Evolutionary conservation across 1,140 invertebrate genomes (phyloP).

Genomic region (Papilio polyxenes): DNA sequence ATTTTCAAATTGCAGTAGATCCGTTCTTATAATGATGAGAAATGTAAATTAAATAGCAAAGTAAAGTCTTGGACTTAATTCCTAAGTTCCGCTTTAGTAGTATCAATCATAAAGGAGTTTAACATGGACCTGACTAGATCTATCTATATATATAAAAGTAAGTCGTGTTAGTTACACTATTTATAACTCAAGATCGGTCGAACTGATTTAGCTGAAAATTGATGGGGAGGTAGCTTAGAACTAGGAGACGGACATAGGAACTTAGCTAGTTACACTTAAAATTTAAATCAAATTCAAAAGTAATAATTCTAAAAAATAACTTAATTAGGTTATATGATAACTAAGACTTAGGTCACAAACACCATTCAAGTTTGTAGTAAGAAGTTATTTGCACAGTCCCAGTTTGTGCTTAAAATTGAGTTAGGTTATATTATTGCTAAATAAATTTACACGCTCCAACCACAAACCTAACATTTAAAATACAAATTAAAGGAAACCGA

Average conservation of each 20-base stretch:
- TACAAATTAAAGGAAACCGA: slow-evolving; percentile 9
- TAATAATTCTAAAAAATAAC: no score
- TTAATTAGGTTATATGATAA: no score
- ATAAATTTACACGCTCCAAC: slow-evolving; percentile 5
- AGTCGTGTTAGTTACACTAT: no score
- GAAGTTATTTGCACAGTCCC: neutral
- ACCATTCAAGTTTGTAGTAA: neutral
- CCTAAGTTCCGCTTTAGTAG: neutral
- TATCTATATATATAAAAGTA: no score
- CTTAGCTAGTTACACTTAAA: no score
- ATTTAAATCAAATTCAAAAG: no score
- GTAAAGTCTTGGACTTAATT: neutral
- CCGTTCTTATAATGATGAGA: neutral
- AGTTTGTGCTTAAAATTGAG: neutral
- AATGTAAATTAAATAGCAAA: neutral
- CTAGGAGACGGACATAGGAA: no score
- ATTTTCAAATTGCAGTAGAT: neutral
- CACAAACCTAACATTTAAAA: slow-evolving; percentile 12
- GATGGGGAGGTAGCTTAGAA: no score
- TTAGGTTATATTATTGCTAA: neutral
- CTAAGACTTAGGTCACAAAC: neutral
- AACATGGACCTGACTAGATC: neutral
- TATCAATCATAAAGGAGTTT: neutral
- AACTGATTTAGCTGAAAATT: no score
- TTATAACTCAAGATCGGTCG: no score